Evolutionary conservation across 2,797 vertebrate genomes (phyloP), one percentile per base, ranked within the genome.

Genomic region (Toxotes lorentzi): DNA sequence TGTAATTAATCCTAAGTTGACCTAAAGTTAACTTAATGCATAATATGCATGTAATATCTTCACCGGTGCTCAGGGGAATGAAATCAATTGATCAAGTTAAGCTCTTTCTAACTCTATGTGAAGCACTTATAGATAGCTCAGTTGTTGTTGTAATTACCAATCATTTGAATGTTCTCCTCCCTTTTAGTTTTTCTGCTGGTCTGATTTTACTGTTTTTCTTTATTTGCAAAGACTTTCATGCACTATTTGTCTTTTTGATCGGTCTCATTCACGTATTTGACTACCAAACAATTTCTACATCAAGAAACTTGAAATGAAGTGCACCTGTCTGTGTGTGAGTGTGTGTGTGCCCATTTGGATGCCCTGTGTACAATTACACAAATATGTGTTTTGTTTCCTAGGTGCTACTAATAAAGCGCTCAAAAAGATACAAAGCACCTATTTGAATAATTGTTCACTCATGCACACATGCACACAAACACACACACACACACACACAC

Each of bases 381-480:
- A 94, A 93, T 93, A 79, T 84, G 74, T 90, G 89, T 91, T 93
- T 92, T 92, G 92, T 92, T 92, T 92, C 82, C 81, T 65, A 87
- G 88, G 90, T 91, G 86, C 92, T 77, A 87, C 89, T 89, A 91
- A 92, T 93, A 92, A 93, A 88, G 92, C 82, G 23, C 84, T 83
- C 73, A 90, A 87, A 88, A 82, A 82, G 84, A 93, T 89, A 92
- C 91, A 92, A 92, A 92, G 87, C 85, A 87, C 89, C 67, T 83
- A 94, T 94, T 94, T 94, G 91, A 93, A 93, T 93, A 93, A 94
- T 92, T 91, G 90, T 85, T 82, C 76, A 27, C 73, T 82, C 76
- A 38, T 10, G 8, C 38, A 38, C 38, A 11, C 38, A 38, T 38
- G 38, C 38, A 72, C 40, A 65, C 63, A 79, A 72, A 68, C 59